phyloP scores from a whole-genome alignment of 2,888 invertebrate species.

The Polymixis lichenea region DNA sequence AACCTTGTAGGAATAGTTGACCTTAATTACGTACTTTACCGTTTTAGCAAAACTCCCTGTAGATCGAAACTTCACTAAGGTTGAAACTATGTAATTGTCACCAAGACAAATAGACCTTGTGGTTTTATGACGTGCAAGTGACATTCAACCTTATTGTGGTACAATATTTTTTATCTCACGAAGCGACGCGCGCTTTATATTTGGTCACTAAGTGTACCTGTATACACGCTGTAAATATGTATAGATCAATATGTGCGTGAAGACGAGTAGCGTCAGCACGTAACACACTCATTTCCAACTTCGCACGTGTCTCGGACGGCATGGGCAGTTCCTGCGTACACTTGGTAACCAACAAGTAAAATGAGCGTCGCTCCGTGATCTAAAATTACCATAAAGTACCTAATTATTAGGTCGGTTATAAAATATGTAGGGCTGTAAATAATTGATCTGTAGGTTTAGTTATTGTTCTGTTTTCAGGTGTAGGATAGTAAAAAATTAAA shows the following conservation, averaged over 20 bases:
- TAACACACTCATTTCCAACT: neutral
- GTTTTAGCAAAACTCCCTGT: neutral
- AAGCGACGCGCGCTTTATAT: neutral
- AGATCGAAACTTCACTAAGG: too few relatives aligned
- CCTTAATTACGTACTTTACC: too few relatives aligned
- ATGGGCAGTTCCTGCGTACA: too few relatives aligned
- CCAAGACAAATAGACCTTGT: neutral
- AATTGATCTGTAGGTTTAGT: neutral
- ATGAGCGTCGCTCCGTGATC: neutral
- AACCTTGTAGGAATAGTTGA: too few relatives aligned
- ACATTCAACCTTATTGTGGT: neutral
- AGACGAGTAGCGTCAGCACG: neutral
- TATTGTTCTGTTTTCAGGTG: neutral
- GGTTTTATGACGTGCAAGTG: neutral
- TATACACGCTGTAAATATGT: neutral
- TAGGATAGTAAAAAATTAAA: constrained; percentile 40
- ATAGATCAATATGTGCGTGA: too few relatives aligned
- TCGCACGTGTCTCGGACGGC: too few relatives aligned
- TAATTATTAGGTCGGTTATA: neutral
- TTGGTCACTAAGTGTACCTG: neutral
- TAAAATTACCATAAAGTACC: neutral
- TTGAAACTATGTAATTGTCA: neutral
- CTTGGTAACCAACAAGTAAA: neutral
- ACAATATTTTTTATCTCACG: neutral
- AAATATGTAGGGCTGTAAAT: neutral